Evolutionary conservation across 1,140 invertebrate genomes (phyloP).

Genomic region (Rhizoglyphus robini): DNA sequence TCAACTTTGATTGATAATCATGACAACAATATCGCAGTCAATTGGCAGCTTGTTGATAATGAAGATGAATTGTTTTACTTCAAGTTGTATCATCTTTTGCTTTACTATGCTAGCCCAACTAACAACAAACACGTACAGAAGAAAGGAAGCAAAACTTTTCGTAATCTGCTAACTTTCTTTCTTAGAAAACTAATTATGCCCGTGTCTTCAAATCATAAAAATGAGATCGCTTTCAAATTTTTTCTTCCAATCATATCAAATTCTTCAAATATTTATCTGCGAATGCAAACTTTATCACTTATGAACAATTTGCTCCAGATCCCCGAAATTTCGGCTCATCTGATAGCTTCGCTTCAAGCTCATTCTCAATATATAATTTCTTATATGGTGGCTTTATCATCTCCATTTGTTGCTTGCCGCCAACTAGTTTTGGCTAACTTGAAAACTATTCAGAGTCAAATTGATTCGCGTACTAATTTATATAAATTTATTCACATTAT

Average conservation of each 20-base stretch:
- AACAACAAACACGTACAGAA: not conserved
- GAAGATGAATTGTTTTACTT: no score
- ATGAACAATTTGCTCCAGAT: not conserved
- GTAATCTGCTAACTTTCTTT: not conserved
- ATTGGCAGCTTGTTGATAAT: no score
- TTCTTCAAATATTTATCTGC: no score
- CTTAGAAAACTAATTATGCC: not conserved
- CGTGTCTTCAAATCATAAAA: no score
- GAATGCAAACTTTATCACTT: not conserved
- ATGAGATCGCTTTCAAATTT: not conserved
- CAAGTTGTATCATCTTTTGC: not conserved
- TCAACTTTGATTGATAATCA: no score
- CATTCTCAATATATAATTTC: not conserved
- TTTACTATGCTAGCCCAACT: not conserved
- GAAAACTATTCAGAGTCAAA: not conserved
- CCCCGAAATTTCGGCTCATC: not conserved
- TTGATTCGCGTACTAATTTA: not conserved
- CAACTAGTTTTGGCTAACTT: not conserved
- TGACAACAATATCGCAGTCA: no score
- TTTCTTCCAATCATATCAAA: not conserved
- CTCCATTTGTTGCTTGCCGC: not conserved
- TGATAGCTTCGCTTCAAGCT: not conserved
- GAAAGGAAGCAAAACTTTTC: not conserved
- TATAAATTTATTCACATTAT: not conserved
- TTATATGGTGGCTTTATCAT: not conserved